Evolutionary conservation across 1,140 invertebrate species (phyloP).

Genomic region (Steinernema feltiae): DNA sequence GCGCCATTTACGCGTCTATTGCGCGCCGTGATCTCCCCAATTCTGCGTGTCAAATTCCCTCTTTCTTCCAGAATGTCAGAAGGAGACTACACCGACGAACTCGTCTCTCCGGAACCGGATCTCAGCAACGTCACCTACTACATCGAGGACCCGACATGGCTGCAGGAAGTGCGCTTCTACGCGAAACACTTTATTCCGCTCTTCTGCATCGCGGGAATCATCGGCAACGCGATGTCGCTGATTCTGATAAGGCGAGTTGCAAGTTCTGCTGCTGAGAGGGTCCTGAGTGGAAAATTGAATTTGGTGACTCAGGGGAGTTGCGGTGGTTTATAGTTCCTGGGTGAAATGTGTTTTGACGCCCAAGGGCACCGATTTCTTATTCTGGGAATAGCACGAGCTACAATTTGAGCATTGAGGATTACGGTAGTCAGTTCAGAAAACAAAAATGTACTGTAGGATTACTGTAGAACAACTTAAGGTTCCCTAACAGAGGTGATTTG

Average conservation of each 20-base stretch:
- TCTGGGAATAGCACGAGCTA: no score
- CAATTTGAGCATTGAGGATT: no score
- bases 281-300: constrained; percentile 15
- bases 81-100: background rate
- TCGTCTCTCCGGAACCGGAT: background rate
- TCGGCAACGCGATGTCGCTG: constrained; percentile 49
- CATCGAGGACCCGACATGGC: background rate
- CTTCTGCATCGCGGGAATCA: constrained; percentile 47
- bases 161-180: constrained; percentile 44
- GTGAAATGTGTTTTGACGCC: background rate
- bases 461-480: no score
- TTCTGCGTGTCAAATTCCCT: background rate
- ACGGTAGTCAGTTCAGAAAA: no score
- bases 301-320: background rate
- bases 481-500: no score
- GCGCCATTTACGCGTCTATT: no score
- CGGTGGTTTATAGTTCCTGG: background rate
- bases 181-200: constrained; percentile 49
- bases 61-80: background rate
- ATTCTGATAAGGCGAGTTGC: constrained; percentile 19
- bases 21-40: no score
- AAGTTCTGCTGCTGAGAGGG: background rate
- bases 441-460: no score
- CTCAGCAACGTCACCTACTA: background rate
- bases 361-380: background rate